Evolutionary conservation across 2,888 invertebrate species (phyloP).

Genomic region (Amphipoea lucens): DNA sequence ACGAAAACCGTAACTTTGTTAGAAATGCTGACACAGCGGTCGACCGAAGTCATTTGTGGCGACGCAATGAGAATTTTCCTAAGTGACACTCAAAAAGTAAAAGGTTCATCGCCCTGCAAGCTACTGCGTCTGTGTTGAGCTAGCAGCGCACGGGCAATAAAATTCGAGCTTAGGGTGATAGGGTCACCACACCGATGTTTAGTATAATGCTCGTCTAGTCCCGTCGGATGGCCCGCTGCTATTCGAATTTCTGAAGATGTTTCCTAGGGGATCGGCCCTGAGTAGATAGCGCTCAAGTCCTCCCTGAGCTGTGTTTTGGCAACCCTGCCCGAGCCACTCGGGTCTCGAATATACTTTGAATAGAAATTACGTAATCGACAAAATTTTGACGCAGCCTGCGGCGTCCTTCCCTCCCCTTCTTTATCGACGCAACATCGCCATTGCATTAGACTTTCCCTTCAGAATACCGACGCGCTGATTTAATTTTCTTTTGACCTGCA

Average conservation of each 20-base stretch:
- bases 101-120: slow-evolving; percentile 55
- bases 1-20: slow-evolving; percentile 49
- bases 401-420: slow-evolving; percentile 67
- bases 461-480: slow-evolving; percentile 70
- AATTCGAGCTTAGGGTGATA: slow-evolving; percentile 57
- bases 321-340: slow-evolving; percentile 70
- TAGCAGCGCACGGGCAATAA: slow-evolving; percentile 45
- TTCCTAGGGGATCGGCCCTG: slow-evolving; percentile 68
- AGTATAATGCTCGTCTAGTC: slow-evolving; percentile 68
- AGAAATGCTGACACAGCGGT: slow-evolving; percentile 43
- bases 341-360: slow-evolving; percentile 78
- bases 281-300: slow-evolving; percentile 59
- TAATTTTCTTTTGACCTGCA: slow-evolving; percentile 70
- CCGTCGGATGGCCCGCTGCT: slow-evolving; percentile 70
- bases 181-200: slow-evolving; percentile 63
- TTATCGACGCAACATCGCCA: slow-evolving; percentile 76
- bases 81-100: slow-evolving; percentile 55
- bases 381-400: slow-evolving; percentile 79
- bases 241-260: slow-evolving; percentile 80
- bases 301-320: slow-evolving; percentile 68
- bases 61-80: slow-evolving; percentile 49
- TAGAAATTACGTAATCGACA: slow-evolving; percentile 82
- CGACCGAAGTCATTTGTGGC: slow-evolving; percentile 43
- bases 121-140: slow-evolving; percentile 44
- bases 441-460: slow-evolving; percentile 69